These are phyloP conservation scores for Vulpes vulpes DNA, from an alignment of 2,113 vertebrate genomes.

Conservation along the genomic window DNA sequence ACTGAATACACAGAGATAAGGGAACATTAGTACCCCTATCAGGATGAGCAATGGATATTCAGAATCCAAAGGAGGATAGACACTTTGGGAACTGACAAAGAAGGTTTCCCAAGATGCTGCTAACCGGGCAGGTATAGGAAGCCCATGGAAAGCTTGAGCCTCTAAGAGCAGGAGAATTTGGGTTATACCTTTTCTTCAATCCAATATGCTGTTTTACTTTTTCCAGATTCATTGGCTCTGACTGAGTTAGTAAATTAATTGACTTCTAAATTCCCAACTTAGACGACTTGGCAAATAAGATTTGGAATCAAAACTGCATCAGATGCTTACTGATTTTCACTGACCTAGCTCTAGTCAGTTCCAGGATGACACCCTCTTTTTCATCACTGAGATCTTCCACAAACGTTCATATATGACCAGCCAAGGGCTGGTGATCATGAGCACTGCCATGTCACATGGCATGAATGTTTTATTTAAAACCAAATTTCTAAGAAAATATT, in stretches of 20 bases:
- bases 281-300: not conserved
- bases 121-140: not conserved
- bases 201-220: not conserved
- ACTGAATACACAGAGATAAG: not conserved
- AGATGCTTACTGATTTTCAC: not conserved
- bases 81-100: not conserved
- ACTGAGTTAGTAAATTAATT: not conserved
- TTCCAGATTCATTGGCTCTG: not conserved
- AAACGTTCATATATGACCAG: not conserved
- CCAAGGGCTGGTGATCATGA: not conserved
- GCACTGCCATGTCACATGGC: not conserved
- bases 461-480: not conserved
- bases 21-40: not conserved
- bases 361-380: not conserved
- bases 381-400: not conserved
- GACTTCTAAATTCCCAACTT: not conserved
- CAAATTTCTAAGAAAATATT: not conserved
- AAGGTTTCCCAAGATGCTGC: not conserved
- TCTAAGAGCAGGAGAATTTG: not conserved
- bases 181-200: not conserved
- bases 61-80: not conserved
- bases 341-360: not conserved
- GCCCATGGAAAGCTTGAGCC: not conserved
- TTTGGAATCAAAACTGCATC: conserved; percentile 17
- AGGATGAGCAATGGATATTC: not conserved